Base-by-base conservation (phyloP, 2,888 invertebrate genomes). In the Pseudococcus jackbeardsleyi region DNA sequence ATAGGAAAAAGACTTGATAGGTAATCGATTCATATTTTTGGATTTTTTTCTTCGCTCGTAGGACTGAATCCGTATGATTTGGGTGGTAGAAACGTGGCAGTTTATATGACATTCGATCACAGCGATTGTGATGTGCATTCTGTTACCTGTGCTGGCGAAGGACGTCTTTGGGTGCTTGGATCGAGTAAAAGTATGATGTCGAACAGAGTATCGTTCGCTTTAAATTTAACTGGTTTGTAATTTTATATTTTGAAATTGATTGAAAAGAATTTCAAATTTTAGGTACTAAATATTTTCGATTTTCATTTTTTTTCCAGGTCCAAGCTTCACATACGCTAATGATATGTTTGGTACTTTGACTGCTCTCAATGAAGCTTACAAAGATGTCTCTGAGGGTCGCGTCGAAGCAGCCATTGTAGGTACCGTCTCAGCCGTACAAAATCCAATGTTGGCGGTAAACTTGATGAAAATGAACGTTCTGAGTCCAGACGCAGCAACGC, bases 281-380 rank as follows among this genome's bases (percentile, higher is more conserved):
- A n/a, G n/a, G n/a, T n/a, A n/a, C n/a, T n/a, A n/a, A n/a, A 33
- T 33, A 33, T 33, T 33, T 33, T 33, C 3, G 26, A 33, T 33
- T 33, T 33, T 26, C 68, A 54, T 33, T 22, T 11, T 19, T 88
- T 79, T 64, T 33, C n/a, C 89, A 93, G 94, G 93, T 90, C 92
- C 92, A 50, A 93, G 93, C 90, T 94, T 93, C 90, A 92, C 94
- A 0, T 93, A 94, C 88, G 94, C 95, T 90, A 93, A 94, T 64
- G 94, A 94, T 39, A 95, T 95, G 92, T 93, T 94, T 0, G 94
- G 94, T 68, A 94, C 94, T 86, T 91, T 94, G 86, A 92, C 95
- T 89, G 93, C 93, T 22, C 90, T 95, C 17, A 92, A 94, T 90
- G 92, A 93, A 88, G 93, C 93, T 0, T 90, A 91, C 48, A 89